These are phyloP conservation scores for Cylloceria caligata DNA, from an alignment of 2,888 invertebrate genomes.

Conservation along the genomic window DNA sequence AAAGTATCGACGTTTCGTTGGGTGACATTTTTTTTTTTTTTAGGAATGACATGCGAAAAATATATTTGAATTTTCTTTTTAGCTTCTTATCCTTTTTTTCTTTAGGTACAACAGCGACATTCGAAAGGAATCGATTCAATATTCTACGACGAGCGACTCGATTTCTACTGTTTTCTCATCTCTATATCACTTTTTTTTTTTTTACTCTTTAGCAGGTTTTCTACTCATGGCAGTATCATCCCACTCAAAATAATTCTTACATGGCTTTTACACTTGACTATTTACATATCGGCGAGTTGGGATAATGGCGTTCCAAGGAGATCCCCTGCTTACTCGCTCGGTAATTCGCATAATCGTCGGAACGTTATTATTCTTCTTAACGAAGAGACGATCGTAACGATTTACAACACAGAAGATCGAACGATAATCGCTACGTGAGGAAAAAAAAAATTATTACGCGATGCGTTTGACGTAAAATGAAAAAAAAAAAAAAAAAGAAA, in stretches of 20 bases:
- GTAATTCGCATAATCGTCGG: not conserved
- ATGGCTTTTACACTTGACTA: slow-evolving; percentile 78
- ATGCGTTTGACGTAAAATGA: not conserved
- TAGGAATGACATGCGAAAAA: slow-evolving; percentile 55
- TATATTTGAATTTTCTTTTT: slow-evolving; percentile 34
- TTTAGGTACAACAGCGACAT: slow-evolving; percentile 20
- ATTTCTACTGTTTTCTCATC: slow-evolving; percentile 71
- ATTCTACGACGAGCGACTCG: slow-evolving; percentile 71
- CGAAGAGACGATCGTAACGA: not conserved
- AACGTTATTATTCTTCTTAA: not conserved
- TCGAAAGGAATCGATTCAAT: slow-evolving; percentile 18
- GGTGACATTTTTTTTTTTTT: slow-evolving; percentile 16
- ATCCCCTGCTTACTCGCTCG: slow-evolving; percentile 39
- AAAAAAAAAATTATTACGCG: not conserved
- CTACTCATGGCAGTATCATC: slow-evolving; percentile 82
- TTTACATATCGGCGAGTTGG: slow-evolving; percentile 77
- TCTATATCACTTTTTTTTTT: slow-evolving; percentile 74
- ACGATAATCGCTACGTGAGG: slow-evolving; percentile 30
- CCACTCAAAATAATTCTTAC: slow-evolving; percentile 77
- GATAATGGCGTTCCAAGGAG: slow-evolving; percentile 78
- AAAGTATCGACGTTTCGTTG: slow-evolving; percentile 20
- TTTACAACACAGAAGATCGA: slow-evolving; percentile 20
- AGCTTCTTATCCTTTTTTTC: slow-evolving; percentile 10
- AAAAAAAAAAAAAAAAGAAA: too few relatives aligned
- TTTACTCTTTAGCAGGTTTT: slow-evolving; percentile 77